Percentiles rank a stretch among this genome's conserved stretches.
These are phyloP conservation scores for Cardiocondyla obscurior DNA, from an alignment of 1,140 invertebrate species.

Conservation along the genomic window DNA sequence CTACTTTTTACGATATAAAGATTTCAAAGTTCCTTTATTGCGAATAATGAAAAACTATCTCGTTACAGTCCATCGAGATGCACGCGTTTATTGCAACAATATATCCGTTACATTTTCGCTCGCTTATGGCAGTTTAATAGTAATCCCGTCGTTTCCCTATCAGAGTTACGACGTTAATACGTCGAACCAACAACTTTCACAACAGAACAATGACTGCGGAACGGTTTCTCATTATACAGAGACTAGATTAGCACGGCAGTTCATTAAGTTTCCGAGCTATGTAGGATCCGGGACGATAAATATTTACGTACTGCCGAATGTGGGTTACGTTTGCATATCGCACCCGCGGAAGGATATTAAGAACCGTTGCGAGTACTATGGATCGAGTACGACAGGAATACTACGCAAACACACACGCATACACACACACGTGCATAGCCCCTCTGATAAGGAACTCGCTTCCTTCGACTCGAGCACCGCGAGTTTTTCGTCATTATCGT, in stretches of 20 bases:
- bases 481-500: slow-evolving; percentile 56
- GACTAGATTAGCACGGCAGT: slow-evolving; percentile 43
- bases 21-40: not conserved
- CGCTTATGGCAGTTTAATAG: not conserved
- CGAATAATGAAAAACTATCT: not conserved
- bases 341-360: slow-evolving; percentile 47
- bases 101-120: not conserved
- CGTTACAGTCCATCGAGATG: not conserved
- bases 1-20: not conserved
- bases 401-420: too few species aligned
- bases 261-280: slow-evolving; percentile 48
- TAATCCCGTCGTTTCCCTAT: not conserved
- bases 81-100: not conserved
- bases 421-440: too few species aligned
- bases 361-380: slow-evolving; percentile 59
- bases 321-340: slow-evolving; percentile 69
- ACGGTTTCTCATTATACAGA: slow-evolving; percentile 31
- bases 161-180: slow-evolving; percentile 21
- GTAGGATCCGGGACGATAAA: slow-evolving; percentile 60
- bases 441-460: slow-evolving; percentile 55
- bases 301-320: slow-evolving; percentile 66
- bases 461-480: slow-evolving; percentile 40
- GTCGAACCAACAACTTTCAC: slow-evolving; percentile 25
- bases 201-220: slow-evolving; percentile 36
- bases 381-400: slow-evolving; percentile 52